These are phyloP conservation scores for Chaetorhynchus papuensis DNA, from an alignment of 2,113 vertebrate species.

Conservation along the genomic window DNA sequence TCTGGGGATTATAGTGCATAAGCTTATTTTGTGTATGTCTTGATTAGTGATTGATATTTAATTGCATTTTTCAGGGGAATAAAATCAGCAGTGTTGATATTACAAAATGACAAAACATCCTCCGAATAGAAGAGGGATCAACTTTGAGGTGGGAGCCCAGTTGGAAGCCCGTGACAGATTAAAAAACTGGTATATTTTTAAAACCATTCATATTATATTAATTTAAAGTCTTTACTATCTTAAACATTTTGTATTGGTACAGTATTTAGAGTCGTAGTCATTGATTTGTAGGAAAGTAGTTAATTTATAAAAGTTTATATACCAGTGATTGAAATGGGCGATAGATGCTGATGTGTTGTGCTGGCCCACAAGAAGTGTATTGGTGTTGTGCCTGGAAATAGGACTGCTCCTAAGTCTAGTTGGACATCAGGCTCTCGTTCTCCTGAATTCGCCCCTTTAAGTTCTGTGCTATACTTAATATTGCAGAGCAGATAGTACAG, in stretches of 20 bases:
- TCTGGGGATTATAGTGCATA: constrained; percentile 42
- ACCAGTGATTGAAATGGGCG: neutral
- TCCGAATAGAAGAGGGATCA: constrained; percentile 92
- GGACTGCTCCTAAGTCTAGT: neutral
- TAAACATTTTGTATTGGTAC: constrained; percentile 31
- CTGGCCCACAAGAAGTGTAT: neutral
- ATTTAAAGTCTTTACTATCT: constrained; percentile 51
- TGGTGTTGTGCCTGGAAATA: neutral
- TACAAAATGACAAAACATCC: constrained; percentile 96
- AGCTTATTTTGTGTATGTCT: constrained; percentile 54
- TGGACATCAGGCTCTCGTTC: neutral
- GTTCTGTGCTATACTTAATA: neutral
- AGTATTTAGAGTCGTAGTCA: neutral
- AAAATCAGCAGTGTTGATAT: constrained; percentile 78
- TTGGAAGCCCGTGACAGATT: constrained; percentile 94
- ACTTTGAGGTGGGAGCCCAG: constrained; percentile 94
- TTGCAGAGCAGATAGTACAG: fast-evolving
- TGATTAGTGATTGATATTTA: constrained; percentile 71
- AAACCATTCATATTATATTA: constrained; percentile 66
- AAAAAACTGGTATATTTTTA: constrained; percentile 92
- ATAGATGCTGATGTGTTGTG: neutral
- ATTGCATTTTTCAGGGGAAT: constrained; percentile 83
- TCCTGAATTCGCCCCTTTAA: neutral
- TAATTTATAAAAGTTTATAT: neutral
- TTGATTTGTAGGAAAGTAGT: constrained; percentile 23